Evolutionary conservation across 2,797 vertebrate species (phyloP).

Genomic region (Ctenopoma multispine): DNA sequence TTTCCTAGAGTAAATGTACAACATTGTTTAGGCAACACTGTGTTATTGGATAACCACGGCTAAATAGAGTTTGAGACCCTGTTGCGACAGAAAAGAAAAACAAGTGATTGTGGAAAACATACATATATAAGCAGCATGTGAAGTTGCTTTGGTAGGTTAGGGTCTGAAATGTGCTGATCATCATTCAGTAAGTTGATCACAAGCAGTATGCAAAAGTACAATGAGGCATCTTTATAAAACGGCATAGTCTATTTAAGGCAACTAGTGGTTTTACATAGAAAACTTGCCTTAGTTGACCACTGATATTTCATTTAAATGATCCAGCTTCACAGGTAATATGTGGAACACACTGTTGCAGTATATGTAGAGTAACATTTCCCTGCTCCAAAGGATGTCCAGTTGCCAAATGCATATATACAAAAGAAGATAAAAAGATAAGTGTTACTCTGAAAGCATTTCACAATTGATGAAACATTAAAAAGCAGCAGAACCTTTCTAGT

Average conservation of each 20-base stretch:
- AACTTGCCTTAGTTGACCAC: constrained; percentile 29
- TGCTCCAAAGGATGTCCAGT: constrained; percentile 27
- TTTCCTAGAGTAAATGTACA: constrained; percentile 6
- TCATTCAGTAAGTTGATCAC: constrained; percentile 20
- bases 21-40: constrained; percentile 43
- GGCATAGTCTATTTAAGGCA: constrained; percentile 65
- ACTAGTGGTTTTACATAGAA: constrained; percentile 50
- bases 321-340: constrained; percentile 36
- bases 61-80: background rate
- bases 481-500: constrained; percentile 14
- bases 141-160: constrained; percentile 57
- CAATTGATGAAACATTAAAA: background rate
- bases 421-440: constrained; percentile 20
- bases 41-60: constrained; percentile 11
- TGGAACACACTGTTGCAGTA: constrained; percentile 5
- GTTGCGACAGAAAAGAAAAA: background rate
- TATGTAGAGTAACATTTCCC: constrained; percentile 7
- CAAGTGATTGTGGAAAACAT: constrained; percentile 21
- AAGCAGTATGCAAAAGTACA: constrained; percentile 14
- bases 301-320: constrained; percentile 20
- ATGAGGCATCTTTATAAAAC: constrained; percentile 39
- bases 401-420: constrained; percentile 13
- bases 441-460: constrained; percentile 7
- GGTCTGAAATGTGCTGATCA: constrained; percentile 16
- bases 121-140: constrained; percentile 34